These are phyloP conservation scores for Disparrhopalites patrizii DNA, from an alignment of 2,888 invertebrate species.

Conservation along the genomic window DNA sequence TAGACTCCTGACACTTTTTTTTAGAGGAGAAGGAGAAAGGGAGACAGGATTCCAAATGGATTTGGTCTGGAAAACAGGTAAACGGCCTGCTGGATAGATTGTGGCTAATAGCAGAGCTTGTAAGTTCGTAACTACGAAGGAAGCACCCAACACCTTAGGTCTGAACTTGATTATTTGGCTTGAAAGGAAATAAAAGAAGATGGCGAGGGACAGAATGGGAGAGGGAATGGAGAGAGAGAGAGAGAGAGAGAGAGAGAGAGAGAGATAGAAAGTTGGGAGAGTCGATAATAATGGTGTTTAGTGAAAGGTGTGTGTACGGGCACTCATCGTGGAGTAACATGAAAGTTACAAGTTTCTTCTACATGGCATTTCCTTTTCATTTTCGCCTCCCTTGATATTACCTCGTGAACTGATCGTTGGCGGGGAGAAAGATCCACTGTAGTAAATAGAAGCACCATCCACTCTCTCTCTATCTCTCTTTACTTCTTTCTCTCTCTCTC, in stretches of 20 bases:
- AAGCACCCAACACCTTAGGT: too few species aligned
- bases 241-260: conserved; percentile 8
- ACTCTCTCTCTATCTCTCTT: too few species aligned
- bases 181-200: too few species aligned
- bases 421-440: neutral
- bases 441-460: neutral
- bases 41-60: too few species aligned
- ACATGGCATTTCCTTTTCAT: too few species aligned
- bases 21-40: too few species aligned
- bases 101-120: neutral
- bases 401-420: neutral
- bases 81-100: neutral
- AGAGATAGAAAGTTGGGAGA: neutral
- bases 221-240: neutral
- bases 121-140: neutral
- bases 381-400: too few species aligned
- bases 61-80: neutral
- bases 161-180: too few species aligned
- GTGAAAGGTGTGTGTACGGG: neutral
- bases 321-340: neutral
- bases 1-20: too few species aligned
- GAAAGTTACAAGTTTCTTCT: conserved; percentile 3
- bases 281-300: neutral
- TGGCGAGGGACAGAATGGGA: neutral
- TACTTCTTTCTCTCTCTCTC: conserved; percentile 3